Evolutionary conservation across 1,140 invertebrate species (phyloP).

Genomic region (Meloidogyne exigua): DNA sequence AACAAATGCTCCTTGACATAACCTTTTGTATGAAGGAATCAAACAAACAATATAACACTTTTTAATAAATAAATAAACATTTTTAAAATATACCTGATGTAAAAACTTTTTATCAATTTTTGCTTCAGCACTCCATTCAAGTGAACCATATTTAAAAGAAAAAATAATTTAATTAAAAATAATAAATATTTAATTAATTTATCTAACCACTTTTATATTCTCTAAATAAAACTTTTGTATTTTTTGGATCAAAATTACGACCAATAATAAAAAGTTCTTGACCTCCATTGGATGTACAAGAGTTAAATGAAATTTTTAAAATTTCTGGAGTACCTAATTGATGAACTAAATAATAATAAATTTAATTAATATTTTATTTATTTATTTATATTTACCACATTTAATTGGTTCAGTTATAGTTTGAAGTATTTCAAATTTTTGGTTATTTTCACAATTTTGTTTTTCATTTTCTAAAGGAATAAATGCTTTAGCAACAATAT

Average conservation of each 20-base stretch:
- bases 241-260: conserved; percentile 87
- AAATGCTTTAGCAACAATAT: conserved; percentile 87
- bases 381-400: conserved; percentile 73
- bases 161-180: not conserved
- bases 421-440: conserved; percentile 73
- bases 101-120: conserved; percentile 66
- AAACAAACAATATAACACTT: conserved; percentile 89
- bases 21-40: conserved; percentile 77
- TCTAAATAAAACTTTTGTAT: conserved; percentile 83
- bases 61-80: not conserved
- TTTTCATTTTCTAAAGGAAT: conserved; percentile 74
- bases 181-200: conserved; percentile 20
- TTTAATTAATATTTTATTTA: conserved; percentile 7
- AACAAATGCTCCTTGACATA: conserved; percentile 72
- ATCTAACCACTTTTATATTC: conserved; percentile 64
- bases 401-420: conserved; percentile 86
- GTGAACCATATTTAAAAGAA: conserved; percentile 42
- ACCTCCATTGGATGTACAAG: conserved; percentile 77
- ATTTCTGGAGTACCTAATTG: conserved; percentile 92
- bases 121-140: conserved; percentile 65
- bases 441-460: not conserved
- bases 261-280: conserved; percentile 85
- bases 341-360: conserved; percentile 74
- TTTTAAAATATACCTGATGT: conserved; percentile 64
- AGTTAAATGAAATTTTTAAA: conserved; percentile 82